Evolutionary conservation across 2,888 invertebrate genomes (phyloP), one percentile per base, ranked within the genome.

Genomic region (Stenodema calcarata): DNA sequence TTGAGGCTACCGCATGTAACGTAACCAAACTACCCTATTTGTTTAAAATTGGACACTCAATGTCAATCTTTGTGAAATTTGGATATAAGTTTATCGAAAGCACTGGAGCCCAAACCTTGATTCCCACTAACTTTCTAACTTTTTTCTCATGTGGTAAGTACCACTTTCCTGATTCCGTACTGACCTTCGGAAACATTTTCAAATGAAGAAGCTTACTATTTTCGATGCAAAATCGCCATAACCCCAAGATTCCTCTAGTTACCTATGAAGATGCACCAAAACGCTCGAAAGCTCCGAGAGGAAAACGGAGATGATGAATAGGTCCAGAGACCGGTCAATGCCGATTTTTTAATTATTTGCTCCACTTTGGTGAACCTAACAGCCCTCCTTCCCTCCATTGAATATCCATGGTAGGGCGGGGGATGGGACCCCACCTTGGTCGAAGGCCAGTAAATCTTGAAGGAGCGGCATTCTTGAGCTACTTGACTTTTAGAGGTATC

Each of bases 381-480:
- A 47, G 12, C 23, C 62, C 62, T 1, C 27, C n/a, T 18, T 30
- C 0, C 35, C 30, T 28, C 0, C 16, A 16, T 54, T 16, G 54
- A 54, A 12, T 14, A 30, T 4, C 35, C 35, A 4, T 23, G 28
- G 54, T 7, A 35, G 62, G 23, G 62, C 18, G 18, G 18, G 54
- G 73, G 73, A n/a, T n/a, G n/a, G 35, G 73, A 44, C 78, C 44
- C 78, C 73, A 30, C 73, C 73, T 73, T 35, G 18, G 41, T 16
- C 16, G 73, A 41, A 35, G 73, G 42, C 27, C 27, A 44, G 27
- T 44, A 44, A 78, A 78, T 78, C 42, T 44, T 78, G 78, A 44
- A 73, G 41, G 44, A 27, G 78, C 78, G 4, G 27, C 78, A 78
- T 78, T 78, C 78, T 78, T 78, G 78, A 44, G 41, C 78, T 78